These are phyloP conservation scores for Pagetopsis macropterus DNA, from an alignment of 2,797 vertebrate species.

Conservation along the genomic window DNA sequence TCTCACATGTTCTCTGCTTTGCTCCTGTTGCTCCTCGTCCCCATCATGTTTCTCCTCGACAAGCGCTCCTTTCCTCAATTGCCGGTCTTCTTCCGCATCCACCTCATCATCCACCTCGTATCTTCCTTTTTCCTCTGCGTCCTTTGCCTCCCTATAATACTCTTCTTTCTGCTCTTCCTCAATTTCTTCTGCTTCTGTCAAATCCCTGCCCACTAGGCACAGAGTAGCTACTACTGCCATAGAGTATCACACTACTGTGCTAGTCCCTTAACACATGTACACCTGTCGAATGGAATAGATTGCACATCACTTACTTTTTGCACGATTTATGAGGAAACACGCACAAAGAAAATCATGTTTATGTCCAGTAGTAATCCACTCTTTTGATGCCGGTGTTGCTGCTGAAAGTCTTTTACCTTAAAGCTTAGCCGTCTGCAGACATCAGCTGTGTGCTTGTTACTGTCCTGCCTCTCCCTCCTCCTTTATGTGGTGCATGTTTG, in stretches of 20 bases:
- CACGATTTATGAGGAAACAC: not conserved
- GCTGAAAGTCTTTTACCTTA: slow-evolving; percentile 28
- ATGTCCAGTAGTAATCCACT: slow-evolving; percentile 3
- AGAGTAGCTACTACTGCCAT: slow-evolving; percentile 49
- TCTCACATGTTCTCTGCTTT: not conserved
- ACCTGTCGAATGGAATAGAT: not conserved
- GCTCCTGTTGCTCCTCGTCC: not conserved
- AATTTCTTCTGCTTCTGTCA: not conserved
- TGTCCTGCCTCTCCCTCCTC: slow-evolving; percentile 38
- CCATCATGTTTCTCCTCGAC: not conserved
- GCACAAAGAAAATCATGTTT: not conserved
- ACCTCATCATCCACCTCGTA: not conserved
- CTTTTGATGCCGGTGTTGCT: slow-evolving; percentile 27
- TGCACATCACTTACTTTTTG: slow-evolving; percentile 35
- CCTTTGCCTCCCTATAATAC: not conserved
- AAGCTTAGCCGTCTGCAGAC: slow-evolving; percentile 32
- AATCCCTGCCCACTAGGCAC: slow-evolving; percentile 18
- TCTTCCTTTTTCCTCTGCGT: not conserved
- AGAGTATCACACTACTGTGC: not conserved
- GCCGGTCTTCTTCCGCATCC: not conserved
- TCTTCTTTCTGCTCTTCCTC: not conserved
- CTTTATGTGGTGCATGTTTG: slow-evolving; percentile 15
- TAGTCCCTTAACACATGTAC: slow-evolving; percentile 10
- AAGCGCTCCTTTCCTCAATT: not conserved
- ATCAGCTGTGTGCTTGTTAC: slow-evolving; percentile 29